Conservation (phyloP, 2,797 vertebrate genomes). For the Thaleichthys pacificus region DNA sequence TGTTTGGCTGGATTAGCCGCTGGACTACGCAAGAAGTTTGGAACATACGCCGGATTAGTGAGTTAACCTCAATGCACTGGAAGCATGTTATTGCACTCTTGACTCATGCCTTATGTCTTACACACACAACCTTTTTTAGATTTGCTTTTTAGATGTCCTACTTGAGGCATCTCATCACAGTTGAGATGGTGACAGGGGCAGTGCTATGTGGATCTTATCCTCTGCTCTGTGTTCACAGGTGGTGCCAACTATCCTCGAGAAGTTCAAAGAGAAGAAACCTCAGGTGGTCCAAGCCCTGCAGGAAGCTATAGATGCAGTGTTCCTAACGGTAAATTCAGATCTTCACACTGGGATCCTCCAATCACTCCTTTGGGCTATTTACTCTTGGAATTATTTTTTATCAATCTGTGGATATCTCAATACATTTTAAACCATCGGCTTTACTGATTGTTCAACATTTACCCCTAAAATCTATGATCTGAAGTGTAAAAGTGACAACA, state of each 20-base stretch:
- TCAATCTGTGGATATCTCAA: neutral
- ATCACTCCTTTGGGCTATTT: too few relatives aligned
- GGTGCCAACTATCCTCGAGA: constrained; percentile 94
- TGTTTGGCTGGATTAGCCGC: constrained; percentile 88
- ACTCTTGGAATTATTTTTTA: too few relatives aligned
- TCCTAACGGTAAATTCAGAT: constrained; percentile 87
- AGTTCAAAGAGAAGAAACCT: constrained; percentile 98
- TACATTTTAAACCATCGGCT: too few relatives aligned
- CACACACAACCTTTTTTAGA: neutral
- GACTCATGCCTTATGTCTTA: neutral
- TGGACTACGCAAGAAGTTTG: constrained; percentile 97
- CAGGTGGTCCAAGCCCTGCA: constrained; percentile 96
- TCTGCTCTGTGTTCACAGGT: constrained; percentile 73
- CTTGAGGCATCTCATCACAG: neutral
- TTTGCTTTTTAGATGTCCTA: neutral
- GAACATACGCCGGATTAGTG: constrained; percentile 92
- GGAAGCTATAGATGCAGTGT: constrained; percentile 95
- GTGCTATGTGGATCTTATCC: too few relatives aligned
- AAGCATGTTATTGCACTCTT: neutral
- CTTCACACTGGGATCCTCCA: too few relatives aligned
- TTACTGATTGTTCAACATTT: too few relatives aligned
- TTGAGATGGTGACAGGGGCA: neutral
- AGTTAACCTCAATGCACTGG: constrained; percentile 47
- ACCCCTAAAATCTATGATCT: too few relatives aligned
- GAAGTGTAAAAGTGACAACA: too few relatives aligned